Conservation (phyloP, 1,140 invertebrate genomes). For the Drosophila oshimai region DNA sequence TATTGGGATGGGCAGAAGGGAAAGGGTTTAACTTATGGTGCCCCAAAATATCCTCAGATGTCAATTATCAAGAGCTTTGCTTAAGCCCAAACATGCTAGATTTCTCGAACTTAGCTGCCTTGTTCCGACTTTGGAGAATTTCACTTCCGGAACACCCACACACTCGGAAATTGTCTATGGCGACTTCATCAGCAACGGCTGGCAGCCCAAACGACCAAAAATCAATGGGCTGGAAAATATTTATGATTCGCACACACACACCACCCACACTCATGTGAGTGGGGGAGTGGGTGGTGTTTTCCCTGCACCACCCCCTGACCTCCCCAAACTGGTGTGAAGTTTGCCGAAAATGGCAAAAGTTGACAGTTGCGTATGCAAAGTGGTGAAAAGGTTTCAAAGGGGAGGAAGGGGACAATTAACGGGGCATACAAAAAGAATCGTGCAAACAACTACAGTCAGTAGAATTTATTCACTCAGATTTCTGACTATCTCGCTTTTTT, state of each 20-base stretch:
- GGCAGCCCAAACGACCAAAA: constrained; percentile 72
- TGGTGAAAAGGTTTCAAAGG: constrained; percentile 11
- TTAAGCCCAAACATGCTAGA: constrained; percentile 8
- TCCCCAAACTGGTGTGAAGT: constrained; percentile 57
- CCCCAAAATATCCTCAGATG: constrained; percentile 3
- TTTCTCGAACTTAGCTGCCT: constrained; percentile 32
- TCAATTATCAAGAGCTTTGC: constrained; percentile 33
- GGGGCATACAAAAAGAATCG: constrained; percentile 46
- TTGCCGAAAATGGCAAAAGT: constrained; percentile 75
- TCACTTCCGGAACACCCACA: constrained; percentile 38
- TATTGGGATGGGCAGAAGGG: not conserved
- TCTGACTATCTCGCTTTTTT: no score
- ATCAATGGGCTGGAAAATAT: constrained; percentile 79
- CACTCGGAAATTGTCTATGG: constrained; percentile 11
- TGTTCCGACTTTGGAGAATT: constrained; percentile 34
- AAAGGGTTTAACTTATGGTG: constrained; percentile 1
- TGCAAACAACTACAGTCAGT: constrained; percentile 1
- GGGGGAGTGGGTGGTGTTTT: not conserved
- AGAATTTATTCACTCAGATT: no score
- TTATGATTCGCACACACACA: constrained; percentile 68
- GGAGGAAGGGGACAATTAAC: constrained; percentile 40
- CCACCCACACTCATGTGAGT: constrained; percentile 7
- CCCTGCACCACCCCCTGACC: not conserved
- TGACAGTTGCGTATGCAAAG: constrained; percentile 75
- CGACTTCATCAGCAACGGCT: constrained; percentile 73